Base-by-base conservation (phyloP, 2,113 vertebrate genomes). In the Rhinopomastus cyanomelas region DNA sequence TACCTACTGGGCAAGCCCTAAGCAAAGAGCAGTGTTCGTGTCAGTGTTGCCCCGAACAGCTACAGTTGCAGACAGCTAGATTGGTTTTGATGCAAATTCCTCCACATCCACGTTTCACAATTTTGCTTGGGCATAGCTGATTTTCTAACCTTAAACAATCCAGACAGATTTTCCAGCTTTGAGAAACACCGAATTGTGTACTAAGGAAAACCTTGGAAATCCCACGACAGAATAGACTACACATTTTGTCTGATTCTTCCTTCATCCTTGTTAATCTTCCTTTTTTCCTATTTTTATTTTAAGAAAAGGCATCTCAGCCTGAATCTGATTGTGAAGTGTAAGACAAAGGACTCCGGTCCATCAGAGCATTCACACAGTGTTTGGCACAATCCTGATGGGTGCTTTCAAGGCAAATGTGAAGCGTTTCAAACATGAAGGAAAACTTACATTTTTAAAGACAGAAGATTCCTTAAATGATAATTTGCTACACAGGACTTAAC, bases 101-200 rank as follows among this genome's bases (percentile, higher is more conserved):
- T 94, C 59, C 19, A 26, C 17, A 84, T 26, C 26, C 53, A 51
- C 1, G 0, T 80, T 68, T 59, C 17, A 66, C 30, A 79, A 32
- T 76, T 89, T 91, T 92, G 34, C 53, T 85, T 42, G 29, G 16
- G 19, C 56, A 12, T 9, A 81, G n/a, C 16, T 72, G 34, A 56
- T 92, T 86, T 92, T 84, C 62, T 73, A 88, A 68, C 32, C 26
- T 91, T 65, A 91, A 73, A 52, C 59, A 78, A 88, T 84, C 81
- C 29, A 18, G 81, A 29, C 51, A 36, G 64, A 69, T 68, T 81
- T 91, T 88, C 57, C 44, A 69, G 59, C 68, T 57, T 85, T 79
- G 37, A 61, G 46, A 84, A 90, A 83, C 14, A 48, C 37, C 46
- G 84, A 57, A 55, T 51, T 79, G 61, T 73, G 80, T 36, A 88